These are phyloP conservation scores for Hyposoter didymator DNA, from an alignment of 2,888 invertebrate species.

Conservation along the genomic window DNA sequence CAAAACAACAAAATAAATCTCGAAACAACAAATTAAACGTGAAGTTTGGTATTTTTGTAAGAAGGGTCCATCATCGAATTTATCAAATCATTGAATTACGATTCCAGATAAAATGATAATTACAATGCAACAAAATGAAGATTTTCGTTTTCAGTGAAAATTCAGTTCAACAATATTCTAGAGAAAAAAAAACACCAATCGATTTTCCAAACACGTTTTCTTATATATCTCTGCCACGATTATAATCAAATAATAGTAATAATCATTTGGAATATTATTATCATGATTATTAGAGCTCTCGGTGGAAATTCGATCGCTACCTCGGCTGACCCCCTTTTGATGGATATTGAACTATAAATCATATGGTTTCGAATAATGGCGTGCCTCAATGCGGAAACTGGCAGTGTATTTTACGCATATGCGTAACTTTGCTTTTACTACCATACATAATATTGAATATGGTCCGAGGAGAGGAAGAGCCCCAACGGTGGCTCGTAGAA, in stretches of 20 bases:
- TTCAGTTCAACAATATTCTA: too few species aligned
- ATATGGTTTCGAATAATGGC: slow-evolving; percentile 62
- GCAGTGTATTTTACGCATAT: slow-evolving; percentile 31
- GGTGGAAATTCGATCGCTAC: neutral
- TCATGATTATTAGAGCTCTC: neutral
- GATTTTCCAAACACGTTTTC: neutral
- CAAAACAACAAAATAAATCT: neutral
- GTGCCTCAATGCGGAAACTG: neutral
- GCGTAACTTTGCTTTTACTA: slow-evolving; percentile 19
- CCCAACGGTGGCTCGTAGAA: slow-evolving; percentile 55
- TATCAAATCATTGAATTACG: neutral
- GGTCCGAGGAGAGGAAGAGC: slow-evolving; percentile 10
- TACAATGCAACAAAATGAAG: too few species aligned
- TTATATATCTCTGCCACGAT: neutral
- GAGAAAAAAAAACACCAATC: too few species aligned
- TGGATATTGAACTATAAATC: slow-evolving; percentile 62
- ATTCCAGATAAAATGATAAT: neutral
- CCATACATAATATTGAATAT: slow-evolving; percentile 23
- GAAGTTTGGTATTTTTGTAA: neutral
- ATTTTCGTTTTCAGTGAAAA: too few species aligned
- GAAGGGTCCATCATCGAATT: neutral
- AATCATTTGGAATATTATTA: neutral
- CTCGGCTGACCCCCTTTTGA: neutral
- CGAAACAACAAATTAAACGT: neutral
- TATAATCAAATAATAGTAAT: neutral